These are phyloP conservation scores for Bos indicus DNA, from an alignment of 2,113 vertebrate genomes.

Conservation along the genomic window DNA sequence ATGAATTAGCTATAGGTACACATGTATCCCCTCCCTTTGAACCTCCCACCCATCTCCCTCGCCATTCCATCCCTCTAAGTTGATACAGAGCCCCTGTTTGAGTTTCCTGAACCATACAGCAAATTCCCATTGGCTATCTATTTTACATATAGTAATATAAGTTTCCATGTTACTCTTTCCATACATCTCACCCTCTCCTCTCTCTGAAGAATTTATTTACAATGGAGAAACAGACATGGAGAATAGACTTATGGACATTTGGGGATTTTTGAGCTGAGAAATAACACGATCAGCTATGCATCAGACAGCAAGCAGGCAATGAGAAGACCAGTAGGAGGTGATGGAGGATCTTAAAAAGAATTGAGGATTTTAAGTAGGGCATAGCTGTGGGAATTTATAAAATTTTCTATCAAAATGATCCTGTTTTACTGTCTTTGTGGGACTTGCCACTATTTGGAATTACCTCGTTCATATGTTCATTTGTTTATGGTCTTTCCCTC, in stretches of 20 bases:
- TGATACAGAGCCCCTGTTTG: not conserved
- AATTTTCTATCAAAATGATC: not conserved
- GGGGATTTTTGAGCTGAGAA: not conserved
- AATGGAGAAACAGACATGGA: not conserved
- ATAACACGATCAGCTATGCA: not conserved
- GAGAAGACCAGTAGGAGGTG: not conserved
- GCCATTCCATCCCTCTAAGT: not conserved
- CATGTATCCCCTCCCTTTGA: not conserved
- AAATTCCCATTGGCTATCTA: not conserved
- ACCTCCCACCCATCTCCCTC: not conserved
- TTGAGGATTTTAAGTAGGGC: not conserved
- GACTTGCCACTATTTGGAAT: not conserved
- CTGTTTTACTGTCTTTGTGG: not conserved
- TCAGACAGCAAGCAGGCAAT: not conserved
- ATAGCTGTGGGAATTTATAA: not conserved
- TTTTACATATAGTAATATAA: not conserved
- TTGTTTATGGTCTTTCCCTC: not conserved
- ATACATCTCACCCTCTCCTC: not conserved
- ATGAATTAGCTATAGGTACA: not conserved
- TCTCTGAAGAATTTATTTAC: not conserved
- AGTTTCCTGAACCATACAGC: not conserved
- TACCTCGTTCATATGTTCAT: accelerated
- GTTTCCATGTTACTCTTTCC: not conserved
- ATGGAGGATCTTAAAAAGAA: not conserved
- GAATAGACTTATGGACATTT: not conserved